phyloP scores from a whole-genome alignment of 2,113 vertebrate species.

The Ciconia maguari region DNA sequence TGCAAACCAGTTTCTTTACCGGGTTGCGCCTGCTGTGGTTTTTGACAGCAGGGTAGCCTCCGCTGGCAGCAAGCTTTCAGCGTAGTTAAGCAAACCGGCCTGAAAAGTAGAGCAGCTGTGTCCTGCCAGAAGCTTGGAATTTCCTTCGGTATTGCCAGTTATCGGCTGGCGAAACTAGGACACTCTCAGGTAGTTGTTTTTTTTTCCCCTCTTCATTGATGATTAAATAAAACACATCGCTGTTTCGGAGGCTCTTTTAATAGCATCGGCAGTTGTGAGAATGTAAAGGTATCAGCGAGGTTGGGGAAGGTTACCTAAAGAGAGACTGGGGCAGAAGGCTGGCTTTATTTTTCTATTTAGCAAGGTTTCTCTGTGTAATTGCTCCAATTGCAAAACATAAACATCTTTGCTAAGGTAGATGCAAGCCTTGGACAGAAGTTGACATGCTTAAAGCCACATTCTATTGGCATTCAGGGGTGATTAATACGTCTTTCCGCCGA shows the following conservation, averaged over 20 bases:
- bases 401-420: not conserved
- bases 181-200: not conserved
- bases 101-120: not conserved
- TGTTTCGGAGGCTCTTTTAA: not conserved
- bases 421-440: not conserved
- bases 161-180: not conserved
- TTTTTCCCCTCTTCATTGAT: not conserved
- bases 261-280: rapidly evolving
- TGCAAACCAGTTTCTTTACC: not conserved
- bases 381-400: rapidly evolving
- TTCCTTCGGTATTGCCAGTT: not conserved
- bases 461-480: rapidly evolving
- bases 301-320: not conserved
- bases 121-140: not conserved
- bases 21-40: not conserved
- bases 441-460: rapidly evolving
- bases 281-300: not conserved
- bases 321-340: not conserved
- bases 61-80: not conserved
- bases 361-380: not conserved
- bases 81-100: not conserved
- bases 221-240: not conserved
- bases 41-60: not conserved
- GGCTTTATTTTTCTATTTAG: not conserved
- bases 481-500: rapidly evolving